Evolutionary conservation across 2,797 vertebrate species (phyloP).

Genomic region (Synaphobranchus kaupii): DNA sequence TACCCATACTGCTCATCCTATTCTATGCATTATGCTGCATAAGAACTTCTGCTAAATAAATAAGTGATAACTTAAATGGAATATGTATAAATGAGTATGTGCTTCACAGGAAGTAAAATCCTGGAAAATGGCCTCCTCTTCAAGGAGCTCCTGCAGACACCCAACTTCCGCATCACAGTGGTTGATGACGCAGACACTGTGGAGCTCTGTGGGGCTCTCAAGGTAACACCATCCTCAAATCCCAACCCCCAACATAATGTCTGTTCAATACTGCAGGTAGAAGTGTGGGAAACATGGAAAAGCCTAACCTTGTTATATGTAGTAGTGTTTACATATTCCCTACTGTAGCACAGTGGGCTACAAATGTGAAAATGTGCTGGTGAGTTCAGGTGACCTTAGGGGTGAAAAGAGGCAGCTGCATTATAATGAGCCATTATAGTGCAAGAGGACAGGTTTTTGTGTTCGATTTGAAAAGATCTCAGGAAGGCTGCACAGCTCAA

Average conservation of each 20-base stretch:
- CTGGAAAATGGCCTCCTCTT: constrained; percentile 85
- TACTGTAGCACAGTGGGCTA: background rate
- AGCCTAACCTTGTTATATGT: background rate
- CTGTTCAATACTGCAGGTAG: background rate
- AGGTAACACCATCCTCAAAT: constrained; percentile 69
- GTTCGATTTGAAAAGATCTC: background rate
- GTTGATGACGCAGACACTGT: constrained; percentile 89
- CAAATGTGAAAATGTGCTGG: background rate
- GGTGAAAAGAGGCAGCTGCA: background rate
- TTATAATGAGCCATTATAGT: background rate
- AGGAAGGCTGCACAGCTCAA: background rate
- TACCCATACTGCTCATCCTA: background rate
- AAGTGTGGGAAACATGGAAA: background rate
- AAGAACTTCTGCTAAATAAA: background rate
- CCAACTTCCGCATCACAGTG: constrained; percentile 89
- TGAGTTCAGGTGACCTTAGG: background rate
- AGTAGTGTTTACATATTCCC: background rate
- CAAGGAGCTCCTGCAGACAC: constrained; percentile 90
- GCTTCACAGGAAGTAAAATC: constrained; percentile 77
- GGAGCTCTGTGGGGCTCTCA: constrained; percentile 90
- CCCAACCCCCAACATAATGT: background rate
- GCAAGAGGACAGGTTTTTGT: background rate
- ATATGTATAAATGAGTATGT: constrained; percentile 9
- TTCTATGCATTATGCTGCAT: background rate
- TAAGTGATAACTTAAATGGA: background rate